These are phyloP conservation scores for Lampris megalopsis DNA, from an alignment of 2,113 vertebrate genomes.

Conservation along the genomic window DNA sequence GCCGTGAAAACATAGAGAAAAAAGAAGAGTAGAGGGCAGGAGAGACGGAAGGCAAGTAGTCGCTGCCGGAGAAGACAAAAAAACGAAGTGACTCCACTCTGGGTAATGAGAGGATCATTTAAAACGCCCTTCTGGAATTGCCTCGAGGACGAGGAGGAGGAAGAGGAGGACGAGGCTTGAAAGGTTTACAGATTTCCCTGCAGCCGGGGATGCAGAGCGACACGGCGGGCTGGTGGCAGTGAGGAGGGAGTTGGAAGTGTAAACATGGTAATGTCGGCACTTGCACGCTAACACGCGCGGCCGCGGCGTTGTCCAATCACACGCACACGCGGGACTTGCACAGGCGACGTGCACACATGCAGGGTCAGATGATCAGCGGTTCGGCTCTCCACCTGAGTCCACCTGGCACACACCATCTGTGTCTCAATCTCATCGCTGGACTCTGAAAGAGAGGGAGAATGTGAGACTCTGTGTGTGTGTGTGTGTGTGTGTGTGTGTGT, in stretches of 20 bases:
- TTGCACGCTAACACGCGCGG: not conserved
- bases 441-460: not conserved
- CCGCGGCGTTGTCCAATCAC: not conserved
- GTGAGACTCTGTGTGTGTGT: not conserved
- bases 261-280: conserved; percentile 34
- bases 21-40: conserved; percentile 28
- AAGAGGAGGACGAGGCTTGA: conserved; percentile 67
- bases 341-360: too few relatives aligned
- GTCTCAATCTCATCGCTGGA: not conserved
- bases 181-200: conserved; percentile 69
- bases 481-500: not conserved
- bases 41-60: conserved; percentile 64
- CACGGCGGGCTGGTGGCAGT: not conserved
- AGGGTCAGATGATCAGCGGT: conserved; percentile 19
- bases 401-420: conserved; percentile 3
- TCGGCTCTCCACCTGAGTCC: conserved; percentile 24
- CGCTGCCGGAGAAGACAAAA: conserved; percentile 31
- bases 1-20: conserved; percentile 52
- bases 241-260: not conserved
- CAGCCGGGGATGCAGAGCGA: conserved; percentile 50
- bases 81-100: conserved; percentile 73
- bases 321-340: not conserved
- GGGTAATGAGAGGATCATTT: conserved; percentile 77
- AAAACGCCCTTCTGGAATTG: conserved; percentile 76
- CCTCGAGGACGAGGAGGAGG: conserved; percentile 58